Conservation (phyloP, 2,888 invertebrate species). For the Callyntrura sp. region DNA sequence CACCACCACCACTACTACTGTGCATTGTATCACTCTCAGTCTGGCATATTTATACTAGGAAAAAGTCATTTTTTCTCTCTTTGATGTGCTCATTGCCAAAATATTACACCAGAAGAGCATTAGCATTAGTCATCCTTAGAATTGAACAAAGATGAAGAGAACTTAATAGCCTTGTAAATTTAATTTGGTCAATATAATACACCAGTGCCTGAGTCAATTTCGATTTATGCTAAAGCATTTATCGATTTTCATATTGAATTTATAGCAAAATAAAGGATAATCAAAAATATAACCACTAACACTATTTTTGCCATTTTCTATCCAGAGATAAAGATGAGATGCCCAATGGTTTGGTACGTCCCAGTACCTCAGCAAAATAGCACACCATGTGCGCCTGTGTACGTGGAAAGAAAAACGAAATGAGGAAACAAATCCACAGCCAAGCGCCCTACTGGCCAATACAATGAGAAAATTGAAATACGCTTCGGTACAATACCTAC, state of each 20-base stretch:
- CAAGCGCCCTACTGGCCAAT: background rate
- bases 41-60: no score
- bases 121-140: conserved; percentile 37
- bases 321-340: background rate
- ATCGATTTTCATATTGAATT: conserved; percentile 8
- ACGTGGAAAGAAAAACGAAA: background rate
- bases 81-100: no score
- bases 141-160: conserved; percentile 22
- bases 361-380: background rate
- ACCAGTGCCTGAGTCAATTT: background rate
- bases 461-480: conserved; percentile 32
- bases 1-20: no score
- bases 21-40: no score
- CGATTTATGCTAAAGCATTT: background rate
- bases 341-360: background rate
- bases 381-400: background rate
- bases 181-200: conserved; percentile 2
- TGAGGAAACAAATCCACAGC: background rate
- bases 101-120: background rate
- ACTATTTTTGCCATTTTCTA: background rate
- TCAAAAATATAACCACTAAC: background rate
- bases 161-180: background rate
- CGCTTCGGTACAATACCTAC: background rate
- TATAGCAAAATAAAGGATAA: background rate
- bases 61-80: no score